These are phyloP conservation scores for Pituophis catenifer DNA, from an alignment of 2,113 vertebrate species.

Conservation along the genomic window DNA sequence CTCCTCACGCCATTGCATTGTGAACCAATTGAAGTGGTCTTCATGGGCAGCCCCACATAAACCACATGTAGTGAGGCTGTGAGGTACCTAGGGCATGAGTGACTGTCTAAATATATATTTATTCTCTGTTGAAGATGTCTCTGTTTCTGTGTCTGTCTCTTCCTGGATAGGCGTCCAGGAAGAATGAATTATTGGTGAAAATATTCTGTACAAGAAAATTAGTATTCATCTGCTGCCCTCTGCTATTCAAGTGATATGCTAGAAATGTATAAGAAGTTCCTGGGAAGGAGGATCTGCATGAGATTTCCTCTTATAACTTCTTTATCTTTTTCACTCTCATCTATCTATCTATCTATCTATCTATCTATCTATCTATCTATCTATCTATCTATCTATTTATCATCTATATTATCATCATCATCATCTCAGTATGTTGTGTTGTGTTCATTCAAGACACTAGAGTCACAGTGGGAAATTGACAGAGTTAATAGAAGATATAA, in stretches of 20 bases:
- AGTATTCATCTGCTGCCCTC: not conserved
- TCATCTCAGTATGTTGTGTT: not conserved
- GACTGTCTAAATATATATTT: not conserved
- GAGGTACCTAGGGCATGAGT: not conserved
- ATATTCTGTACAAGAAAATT: no score
- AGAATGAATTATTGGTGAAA: not conserved
- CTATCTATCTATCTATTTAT: no score
- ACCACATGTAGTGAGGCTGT: not conserved
- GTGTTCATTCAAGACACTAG: not conserved
- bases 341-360: no score
- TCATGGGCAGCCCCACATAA: not conserved
- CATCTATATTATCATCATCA: not conserved
- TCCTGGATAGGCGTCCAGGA: not conserved
- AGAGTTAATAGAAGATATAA: constrained; percentile 25
- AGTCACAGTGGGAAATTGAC: constrained; percentile 25
- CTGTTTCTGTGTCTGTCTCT: not conserved
- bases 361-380: no score
- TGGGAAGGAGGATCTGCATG: rapidly evolving
- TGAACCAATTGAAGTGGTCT: not conserved
- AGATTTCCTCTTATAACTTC: not conserved
- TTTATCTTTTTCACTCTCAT: no score
- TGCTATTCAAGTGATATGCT: rapidly evolving
- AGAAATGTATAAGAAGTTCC: rapidly evolving
- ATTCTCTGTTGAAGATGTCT: not conserved
- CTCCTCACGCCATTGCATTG: not conserved